Evolutionary conservation across 2,888 invertebrate species (phyloP).

Genomic region (Drosophila meridionalis): DNA sequence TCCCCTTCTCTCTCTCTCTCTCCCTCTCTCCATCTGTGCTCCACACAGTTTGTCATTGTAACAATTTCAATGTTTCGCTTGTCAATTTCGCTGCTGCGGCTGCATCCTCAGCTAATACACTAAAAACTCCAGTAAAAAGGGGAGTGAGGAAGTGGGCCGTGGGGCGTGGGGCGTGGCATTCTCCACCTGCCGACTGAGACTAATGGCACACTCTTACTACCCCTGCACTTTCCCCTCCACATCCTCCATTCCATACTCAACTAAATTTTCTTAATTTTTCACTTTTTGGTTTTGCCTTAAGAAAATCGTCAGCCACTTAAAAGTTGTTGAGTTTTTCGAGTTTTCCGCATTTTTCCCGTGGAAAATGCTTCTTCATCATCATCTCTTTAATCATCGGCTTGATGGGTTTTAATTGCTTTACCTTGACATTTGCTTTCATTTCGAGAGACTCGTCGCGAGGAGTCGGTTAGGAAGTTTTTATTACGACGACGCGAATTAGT

Average conservation of each 20-base stretch:
- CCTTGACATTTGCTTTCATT: conserved; percentile 21
- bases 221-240: neutral
- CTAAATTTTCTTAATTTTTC: conserved; percentile 19
- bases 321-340: conserved; percentile 18
- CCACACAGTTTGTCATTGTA: conserved; percentile 76
- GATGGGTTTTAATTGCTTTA: conserved; percentile 15
- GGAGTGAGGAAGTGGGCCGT: no score
- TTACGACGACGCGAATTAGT: neutral
- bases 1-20: neutral
- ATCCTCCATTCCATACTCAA: neutral
- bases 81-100: conserved; percentile 67
- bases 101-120: conserved; percentile 22
- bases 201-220: conserved; percentile 36
- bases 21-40: neutral
- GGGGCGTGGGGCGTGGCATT: neutral
- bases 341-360: conserved; percentile 5
- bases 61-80: conserved; percentile 80
- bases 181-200: conserved; percentile 35
- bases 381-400: conserved; percentile 15
- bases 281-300: conserved; percentile 6
- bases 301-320: conserved; percentile 39
- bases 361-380: conserved; percentile 2
- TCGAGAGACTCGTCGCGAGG: neutral
- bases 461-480: neutral
- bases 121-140: neutral